These are phyloP conservation scores for Drymodes brunneopygia DNA, from an alignment of 2,113 vertebrate species.

Conservation along the genomic window DNA sequence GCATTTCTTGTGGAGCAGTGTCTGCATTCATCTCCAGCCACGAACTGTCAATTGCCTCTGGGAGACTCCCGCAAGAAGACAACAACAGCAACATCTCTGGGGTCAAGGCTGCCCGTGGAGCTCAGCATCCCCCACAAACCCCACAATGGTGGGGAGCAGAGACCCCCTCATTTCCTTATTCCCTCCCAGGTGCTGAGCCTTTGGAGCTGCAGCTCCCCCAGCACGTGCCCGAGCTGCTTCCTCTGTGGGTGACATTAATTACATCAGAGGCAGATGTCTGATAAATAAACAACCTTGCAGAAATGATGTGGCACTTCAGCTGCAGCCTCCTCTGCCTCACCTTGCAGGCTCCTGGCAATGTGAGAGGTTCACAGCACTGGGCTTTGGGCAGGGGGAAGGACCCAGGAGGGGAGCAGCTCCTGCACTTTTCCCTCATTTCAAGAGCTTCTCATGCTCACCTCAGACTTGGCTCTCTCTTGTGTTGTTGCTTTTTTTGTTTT, in stretches of 20 bases:
- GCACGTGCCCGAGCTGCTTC: accelerated
- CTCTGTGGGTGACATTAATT: neutral
- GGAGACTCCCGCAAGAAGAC: neutral
- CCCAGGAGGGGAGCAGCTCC: neutral
- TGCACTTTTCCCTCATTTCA: accelerated
- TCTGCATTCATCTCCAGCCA: neutral
- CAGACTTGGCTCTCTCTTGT: neutral
- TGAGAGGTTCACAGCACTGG: accelerated
- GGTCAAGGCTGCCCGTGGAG: accelerated
- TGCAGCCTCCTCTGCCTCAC: neutral
- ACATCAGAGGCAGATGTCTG: neutral
- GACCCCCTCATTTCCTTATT: accelerated
- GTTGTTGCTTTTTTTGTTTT: too few relatives aligned
- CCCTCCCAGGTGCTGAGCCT: accelerated
- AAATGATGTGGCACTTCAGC: neutral
- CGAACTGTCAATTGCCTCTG: neutral
- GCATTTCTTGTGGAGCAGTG: neutral
- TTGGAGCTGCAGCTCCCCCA: neutral
- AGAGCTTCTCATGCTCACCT: neutral
- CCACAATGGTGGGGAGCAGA: accelerated
- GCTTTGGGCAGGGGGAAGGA: neutral
- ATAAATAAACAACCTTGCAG: neutral
- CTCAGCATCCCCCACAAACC: neutral
- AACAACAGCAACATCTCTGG: accelerated
- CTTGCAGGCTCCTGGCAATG: neutral